Evolutionary conservation across 2,797 vertebrate species (phyloP).

Genomic region (Microctenopoma lineatum): DNA sequence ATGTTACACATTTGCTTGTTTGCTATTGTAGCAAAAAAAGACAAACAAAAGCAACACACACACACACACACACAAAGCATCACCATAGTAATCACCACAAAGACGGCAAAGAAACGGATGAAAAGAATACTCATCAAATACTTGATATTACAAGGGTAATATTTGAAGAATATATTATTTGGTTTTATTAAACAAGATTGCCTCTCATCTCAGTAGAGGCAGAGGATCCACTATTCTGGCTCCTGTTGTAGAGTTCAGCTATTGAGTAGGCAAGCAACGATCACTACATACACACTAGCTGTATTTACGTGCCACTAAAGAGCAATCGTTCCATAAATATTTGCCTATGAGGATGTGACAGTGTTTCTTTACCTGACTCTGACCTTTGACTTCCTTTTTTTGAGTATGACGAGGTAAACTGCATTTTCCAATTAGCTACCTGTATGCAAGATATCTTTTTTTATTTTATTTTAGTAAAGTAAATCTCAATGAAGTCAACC

Average conservation of each 20-base stretch:
- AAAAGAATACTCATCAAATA: neutral
- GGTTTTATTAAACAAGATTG: neutral
- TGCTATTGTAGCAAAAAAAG: too few relatives aligned
- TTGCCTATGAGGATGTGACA: neutral
- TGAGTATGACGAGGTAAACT: neutral
- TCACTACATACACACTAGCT: constrained; percentile 24
- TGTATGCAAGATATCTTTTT: neutral
- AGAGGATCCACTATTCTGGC: constrained; percentile 20
- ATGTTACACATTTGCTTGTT: too few relatives aligned
- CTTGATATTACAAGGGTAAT: neutral
- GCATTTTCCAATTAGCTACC: constrained; percentile 4
- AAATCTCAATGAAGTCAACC: neutral
- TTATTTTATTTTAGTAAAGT: neutral
- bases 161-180: neutral
- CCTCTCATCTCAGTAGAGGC: neutral
- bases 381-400: neutral
- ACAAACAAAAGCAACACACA: too few relatives aligned
- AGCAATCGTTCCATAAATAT: constrained; percentile 39
- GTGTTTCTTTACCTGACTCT: constrained; percentile 11
- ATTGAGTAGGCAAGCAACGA: constrained; percentile 30
- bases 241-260: constrained; percentile 13
- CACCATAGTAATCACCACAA: too few relatives aligned
- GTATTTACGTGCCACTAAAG: constrained; percentile 27
- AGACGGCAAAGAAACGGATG: too few relatives aligned
- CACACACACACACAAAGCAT: too few relatives aligned